These are phyloP conservation scores for Trogon surrucura DNA, from an alignment of 2,113 vertebrate genomes.

Conservation along the genomic window DNA sequence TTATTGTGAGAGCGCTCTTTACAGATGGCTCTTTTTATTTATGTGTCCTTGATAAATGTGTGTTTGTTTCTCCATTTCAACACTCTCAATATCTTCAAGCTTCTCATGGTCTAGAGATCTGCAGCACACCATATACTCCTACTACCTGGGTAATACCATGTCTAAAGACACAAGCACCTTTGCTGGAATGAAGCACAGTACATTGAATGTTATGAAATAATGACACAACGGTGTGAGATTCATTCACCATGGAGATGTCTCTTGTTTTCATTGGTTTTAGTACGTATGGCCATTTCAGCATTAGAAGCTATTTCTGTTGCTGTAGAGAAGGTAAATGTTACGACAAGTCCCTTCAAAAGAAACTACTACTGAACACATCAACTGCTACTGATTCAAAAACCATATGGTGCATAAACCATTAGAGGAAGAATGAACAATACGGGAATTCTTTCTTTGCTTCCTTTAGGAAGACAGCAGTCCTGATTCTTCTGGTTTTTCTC, in stretches of 20 bases:
- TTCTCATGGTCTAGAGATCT: neutral
- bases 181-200: neutral
- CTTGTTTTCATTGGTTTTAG: constrained; percentile 1
- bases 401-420: neutral
- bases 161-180: neutral
- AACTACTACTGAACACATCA: constrained; percentile 30
- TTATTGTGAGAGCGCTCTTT: neutral
- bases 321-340: constrained; percentile 53
- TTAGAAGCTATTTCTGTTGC: constrained; percentile 46
- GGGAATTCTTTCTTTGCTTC: neutral
- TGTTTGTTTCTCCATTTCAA: neutral
- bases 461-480: neutral
- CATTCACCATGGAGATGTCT: neutral
- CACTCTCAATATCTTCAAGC: neutral
- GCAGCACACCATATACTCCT: neutral
- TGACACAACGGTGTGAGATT: constrained; percentile 16
- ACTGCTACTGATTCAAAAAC: constrained; percentile 38
- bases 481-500: neutral
- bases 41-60: neutral
- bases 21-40: neutral
- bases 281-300: neutral
- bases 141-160: neutral
- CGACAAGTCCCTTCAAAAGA: constrained; percentile 45
- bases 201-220: neutral
- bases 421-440: constrained; percentile 6